Evolutionary conservation across 2,888 invertebrate species (phyloP), one percentile per base, ranked within the genome.

Genomic region (Sminthurinus aureus): DNA sequence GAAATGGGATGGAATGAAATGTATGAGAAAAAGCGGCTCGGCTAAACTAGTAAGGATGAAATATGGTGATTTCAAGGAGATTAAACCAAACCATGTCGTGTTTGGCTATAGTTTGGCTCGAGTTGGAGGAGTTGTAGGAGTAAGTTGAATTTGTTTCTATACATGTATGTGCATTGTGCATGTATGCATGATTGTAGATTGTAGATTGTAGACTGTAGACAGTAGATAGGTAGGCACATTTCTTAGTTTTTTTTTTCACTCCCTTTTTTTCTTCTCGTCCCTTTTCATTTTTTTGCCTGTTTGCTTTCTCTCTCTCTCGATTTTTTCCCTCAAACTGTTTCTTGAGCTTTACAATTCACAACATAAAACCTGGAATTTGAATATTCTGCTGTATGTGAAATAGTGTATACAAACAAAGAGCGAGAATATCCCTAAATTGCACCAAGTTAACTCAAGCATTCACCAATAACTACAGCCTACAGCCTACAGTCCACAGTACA

Each of bases 1-100:
- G 22, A 67, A 20, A n/a, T 15, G 67, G 9, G 22, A 20, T 26
- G 22, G 22, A 24, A 69, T 69, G n/a, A 79, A 52, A 73, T 52
- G 52, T 71, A 15, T 38, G 20, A 58, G 66, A 38, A 22, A 79
- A 38, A 51, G n/a, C 50, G 20, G 66, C 69, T 79, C 67, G 69
- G 69, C 50, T 15, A 69, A 69, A 78, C 51, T 71, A 50, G 78
- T 76, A 77, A 83, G 81, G 82, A 85, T 85, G 85, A 85, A 85
- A 84, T 85, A 85, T 85, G 85, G 85, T 84, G 85, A 85, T 85
- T 85, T 85, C 83, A 84, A 79, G 74, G 76, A 85, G 85, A 85
- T 85, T 85, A 85, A 85, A 85, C 73, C 66, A 52, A 85, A 79
- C 83, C 84, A 85, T 85, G 85, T 85, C 85, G 85, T 85, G 85